A percentile compares a stretch with the other conserved stretches of the same genome.
Conservation (phyloP, 2,888 invertebrate species). For the Sceliomorpha sp. region DNA sequence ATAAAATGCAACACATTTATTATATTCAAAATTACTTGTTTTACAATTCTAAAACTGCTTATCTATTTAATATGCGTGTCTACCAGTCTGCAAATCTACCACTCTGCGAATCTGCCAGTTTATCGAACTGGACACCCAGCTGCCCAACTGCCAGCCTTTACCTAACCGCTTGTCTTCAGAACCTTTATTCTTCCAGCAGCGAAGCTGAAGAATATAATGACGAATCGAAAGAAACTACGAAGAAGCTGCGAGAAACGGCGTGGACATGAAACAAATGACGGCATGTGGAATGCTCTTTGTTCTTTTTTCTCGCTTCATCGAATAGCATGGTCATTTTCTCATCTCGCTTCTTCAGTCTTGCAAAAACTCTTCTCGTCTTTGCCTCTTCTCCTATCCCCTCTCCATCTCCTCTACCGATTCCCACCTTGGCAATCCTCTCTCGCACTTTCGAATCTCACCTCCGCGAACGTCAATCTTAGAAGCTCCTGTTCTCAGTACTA, state of each 20-base stretch:
- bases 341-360: constrained; percentile 53
- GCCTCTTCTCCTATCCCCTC: no score
- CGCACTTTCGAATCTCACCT: constrained; percentile 63
- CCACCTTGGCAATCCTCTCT: constrained; percentile 33
- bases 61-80: no score
- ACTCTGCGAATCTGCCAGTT: no score
- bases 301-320: constrained; percentile 64
- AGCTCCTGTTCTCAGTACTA: constrained; percentile 55
- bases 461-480: no score
- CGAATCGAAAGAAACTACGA: constrained; percentile 65
- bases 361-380: constrained; percentile 46
- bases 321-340: constrained; percentile 54
- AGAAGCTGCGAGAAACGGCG: constrained; percentile 53
- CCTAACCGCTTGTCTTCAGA: constrained; percentile 1
- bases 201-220: constrained; percentile 65
- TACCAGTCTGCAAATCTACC: no score
- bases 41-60: no score
- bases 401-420: constrained; percentile 23
- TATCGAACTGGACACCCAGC: no score
- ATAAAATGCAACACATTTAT: no score
- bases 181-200: constrained; percentile 14
- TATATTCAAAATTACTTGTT: no score
- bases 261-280: constrained; percentile 73
- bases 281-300: constrained; percentile 77
- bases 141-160: no score